Base-by-base conservation (phyloP, 23 tunicate species). In the Ciona savignyi region DNA sequence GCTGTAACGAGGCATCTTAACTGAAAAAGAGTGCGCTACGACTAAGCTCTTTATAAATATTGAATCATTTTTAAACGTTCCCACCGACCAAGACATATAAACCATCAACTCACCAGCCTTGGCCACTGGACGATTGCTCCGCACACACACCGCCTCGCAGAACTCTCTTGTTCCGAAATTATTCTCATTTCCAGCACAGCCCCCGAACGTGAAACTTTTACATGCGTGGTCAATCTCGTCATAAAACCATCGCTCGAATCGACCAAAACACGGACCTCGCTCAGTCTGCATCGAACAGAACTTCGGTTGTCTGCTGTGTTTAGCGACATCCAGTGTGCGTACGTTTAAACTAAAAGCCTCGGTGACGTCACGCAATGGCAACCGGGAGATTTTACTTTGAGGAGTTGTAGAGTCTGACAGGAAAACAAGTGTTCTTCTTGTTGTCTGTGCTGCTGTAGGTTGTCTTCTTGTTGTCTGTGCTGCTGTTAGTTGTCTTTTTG, bases 171-270 rank as follows among this genome's bases (percentile, higher is more conserved):
- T 71, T 26, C 51, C 32, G 48, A 77, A 84, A 30, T 78, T 77
- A 33, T 84, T 84, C 32, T 30, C 33, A 49, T 84, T 84, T 1
- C 77, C 79, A n/a, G 74, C 78, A 33, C 90, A 84, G 23, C 90
- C 90, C 4, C 90, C 83, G 74, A 70, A 84, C 27, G 62, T 32
- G 65, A 84, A 84, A n/a, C 71, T 66, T 42, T 84, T 78, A 67
- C 90, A 84, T 25, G 68, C 21, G 20, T 62, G 60, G 49, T 78
- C 82, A 21, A 72, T 21, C 1, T 34, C 23, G 69, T 84, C 90
- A 60, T 31, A 84, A 64, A 49, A 78, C 90, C 90, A 84, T 23
- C 82, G 78, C 1, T 42, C 49, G 23, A 35, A 30, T 2, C 74
- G 74, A 2, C 78, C 62, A 15, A 62, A 78, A 65, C 90, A 84